Conservation (phyloP, 2,888 invertebrate species). For the Fissipunctia ypsillon region DNA sequence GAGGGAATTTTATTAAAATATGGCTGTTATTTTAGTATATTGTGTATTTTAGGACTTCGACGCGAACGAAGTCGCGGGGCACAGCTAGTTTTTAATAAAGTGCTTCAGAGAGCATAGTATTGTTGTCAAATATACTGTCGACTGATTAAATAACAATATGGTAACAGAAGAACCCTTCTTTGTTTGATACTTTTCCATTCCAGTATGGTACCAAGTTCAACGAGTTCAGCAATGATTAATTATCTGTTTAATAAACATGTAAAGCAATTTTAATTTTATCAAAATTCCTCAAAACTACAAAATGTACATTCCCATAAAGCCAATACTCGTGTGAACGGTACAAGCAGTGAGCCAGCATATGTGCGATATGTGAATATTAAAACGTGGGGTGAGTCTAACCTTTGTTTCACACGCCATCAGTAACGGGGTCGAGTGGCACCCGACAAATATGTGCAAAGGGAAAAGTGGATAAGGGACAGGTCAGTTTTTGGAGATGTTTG, state of each 20-base stretch:
- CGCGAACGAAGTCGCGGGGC: no score
- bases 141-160: neutral
- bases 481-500: slow-evolving; percentile 30
- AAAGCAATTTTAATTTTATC: neutral
- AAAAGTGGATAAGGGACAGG: slow-evolving; percentile 50
- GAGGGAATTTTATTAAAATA: no score
- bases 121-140: neutral
- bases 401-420: slow-evolving; percentile 65
- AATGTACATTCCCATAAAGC: slow-evolving; percentile 54
- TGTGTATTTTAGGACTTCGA: no score
- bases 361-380: slow-evolving; percentile 84
- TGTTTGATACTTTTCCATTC: neutral
- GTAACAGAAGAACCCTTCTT: neutral
- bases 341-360: slow-evolving; percentile 76
- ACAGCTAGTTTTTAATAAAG: neutral
- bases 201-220: neutral
- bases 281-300: slow-evolving; percentile 44
- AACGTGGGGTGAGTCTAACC: slow-evolving; percentile 72
- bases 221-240: no score
- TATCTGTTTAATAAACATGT: neutral
- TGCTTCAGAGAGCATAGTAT: neutral
- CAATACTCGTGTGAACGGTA: slow-evolving; percentile 78
- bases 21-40: no score
- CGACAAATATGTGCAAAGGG: slow-evolving; percentile 41
- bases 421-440: slow-evolving; percentile 56